Evolutionary conservation across 1,140 invertebrate genomes (phyloP).

Genomic region (Drosophila subobscura): DNA sequence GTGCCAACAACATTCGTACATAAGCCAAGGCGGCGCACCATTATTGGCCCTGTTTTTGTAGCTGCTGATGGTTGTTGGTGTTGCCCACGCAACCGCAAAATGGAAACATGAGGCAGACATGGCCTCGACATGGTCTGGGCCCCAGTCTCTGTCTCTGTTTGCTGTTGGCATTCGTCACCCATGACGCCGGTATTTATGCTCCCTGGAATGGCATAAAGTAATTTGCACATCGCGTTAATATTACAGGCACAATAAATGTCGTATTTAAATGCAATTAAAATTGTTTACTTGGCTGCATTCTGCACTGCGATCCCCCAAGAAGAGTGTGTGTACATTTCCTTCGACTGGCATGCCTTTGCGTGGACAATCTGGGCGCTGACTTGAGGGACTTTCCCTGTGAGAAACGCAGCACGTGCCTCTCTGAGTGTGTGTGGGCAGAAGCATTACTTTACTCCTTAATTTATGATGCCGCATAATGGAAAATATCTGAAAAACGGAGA

Average conservation of each 20-base stretch:
- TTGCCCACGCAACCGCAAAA: constrained; percentile 69
- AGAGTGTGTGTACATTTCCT: constrained; percentile 1
- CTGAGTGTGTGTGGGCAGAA: constrained; percentile 29
- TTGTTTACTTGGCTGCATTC: constrained; percentile 77
- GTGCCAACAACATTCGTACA: constrained; percentile 39
- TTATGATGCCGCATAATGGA: constrained; percentile 60
- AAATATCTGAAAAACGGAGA: constrained; percentile 25
- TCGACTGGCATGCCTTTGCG: constrained; percentile 42
- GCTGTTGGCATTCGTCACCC: neutral
- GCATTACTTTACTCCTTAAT: constrained; percentile 58
- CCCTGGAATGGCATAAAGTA: constrained; percentile 55
- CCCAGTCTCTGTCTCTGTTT: constrained; percentile 19
- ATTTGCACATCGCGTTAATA: constrained; percentile 81
- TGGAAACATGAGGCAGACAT: constrained; percentile 53
- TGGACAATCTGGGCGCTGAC: neutral
- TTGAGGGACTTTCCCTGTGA: constrained; percentile 8
- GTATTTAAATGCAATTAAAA: constrained; percentile 84
- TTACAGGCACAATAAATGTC: constrained; percentile 83
- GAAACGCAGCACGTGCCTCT: constrained; percentile 41
- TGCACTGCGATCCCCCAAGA: constrained; percentile 28
- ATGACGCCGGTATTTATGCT: constrained; percentile 45
- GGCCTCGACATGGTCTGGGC: constrained; percentile 16
- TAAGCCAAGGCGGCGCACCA: constrained; percentile 31
- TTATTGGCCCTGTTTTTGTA: constrained; percentile 30
- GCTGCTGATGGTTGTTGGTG: constrained; percentile 3